A percentile compares a stretch with the other conserved stretches of the same genome.
These are phyloP conservation scores for Cyclophora punctaria DNA, from an alignment of 2,888 invertebrate genomes.

Conservation along the genomic window DNA sequence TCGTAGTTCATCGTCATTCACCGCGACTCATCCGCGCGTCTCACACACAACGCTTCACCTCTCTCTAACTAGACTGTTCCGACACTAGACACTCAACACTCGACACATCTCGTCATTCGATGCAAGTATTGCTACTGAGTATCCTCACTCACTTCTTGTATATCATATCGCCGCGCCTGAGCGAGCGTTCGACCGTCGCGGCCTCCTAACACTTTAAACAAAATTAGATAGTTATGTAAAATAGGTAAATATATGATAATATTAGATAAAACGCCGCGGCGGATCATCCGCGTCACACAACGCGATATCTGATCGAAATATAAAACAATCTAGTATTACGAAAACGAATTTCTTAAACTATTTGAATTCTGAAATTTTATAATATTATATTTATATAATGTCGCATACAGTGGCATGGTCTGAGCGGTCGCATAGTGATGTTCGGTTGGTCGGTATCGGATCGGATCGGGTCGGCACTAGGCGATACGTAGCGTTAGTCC, in stretches of 20 bases:
- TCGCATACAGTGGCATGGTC: conserved; percentile 34
- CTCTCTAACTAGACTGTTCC: conserved; percentile 20
- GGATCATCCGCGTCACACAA: conserved; percentile 18
- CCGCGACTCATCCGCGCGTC: conserved; percentile 32
- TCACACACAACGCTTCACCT: conserved; percentile 36
- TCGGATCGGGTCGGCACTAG: conserved; percentile 26
- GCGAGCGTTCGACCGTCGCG: conserved; percentile 24
- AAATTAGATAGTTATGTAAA: conserved; percentile 18
- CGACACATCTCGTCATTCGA: conserved; percentile 8
- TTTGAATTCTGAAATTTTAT: conserved; percentile 60
- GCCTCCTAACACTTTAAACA: conserved; percentile 11
- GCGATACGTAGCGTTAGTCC: conserved; percentile 37
- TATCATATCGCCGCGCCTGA: conserved; percentile 34
- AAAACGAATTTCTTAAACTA: conserved; percentile 64
- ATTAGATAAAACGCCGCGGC: conserved; percentile 12
- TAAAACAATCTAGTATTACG: conserved; percentile 47
- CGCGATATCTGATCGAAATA: conserved; percentile 29
- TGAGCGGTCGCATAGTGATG: conserved; percentile 36
- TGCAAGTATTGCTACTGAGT: conserved; percentile 14
- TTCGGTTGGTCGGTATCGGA: conserved; percentile 11
- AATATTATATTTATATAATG: conserved; percentile 53
- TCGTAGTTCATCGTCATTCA: conserved; percentile 54
- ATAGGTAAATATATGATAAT: conserved; percentile 15
- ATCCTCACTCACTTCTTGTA: conserved; percentile 45
- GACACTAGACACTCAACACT: conserved; percentile 11